A percentile compares a stretch with the other conserved stretches of the same genome.
These are phyloP conservation scores for Conops quadrifasciatus DNA, from an alignment of 2,888 invertebrate species.

Conservation along the genomic window DNA sequence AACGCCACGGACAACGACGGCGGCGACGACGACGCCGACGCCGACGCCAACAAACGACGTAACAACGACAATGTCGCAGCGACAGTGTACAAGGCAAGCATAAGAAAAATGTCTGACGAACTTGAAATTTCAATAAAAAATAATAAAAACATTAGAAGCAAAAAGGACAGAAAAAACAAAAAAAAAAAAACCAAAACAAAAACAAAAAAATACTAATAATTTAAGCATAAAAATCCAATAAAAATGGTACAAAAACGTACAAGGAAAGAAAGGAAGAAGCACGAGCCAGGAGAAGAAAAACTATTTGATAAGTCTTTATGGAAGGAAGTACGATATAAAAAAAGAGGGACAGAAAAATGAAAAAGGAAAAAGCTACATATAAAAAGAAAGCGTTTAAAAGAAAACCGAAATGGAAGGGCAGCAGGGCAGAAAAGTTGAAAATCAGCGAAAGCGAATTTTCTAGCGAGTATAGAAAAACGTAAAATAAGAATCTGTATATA, in stretches of 20 bases:
- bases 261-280: no score
- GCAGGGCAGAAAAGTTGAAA: slow-evolving; percentile 17
- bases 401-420: not conserved
- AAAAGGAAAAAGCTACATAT: not conserved
- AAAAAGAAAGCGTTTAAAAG: not conserved
- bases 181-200: slow-evolving; percentile 4
- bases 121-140: slow-evolving; percentile 42
- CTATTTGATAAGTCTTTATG: no score
- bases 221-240: slow-evolving; percentile 13
- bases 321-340: no score
- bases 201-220: slow-evolving; percentile 6
- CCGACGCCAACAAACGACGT: no score
- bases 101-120: slow-evolving; percentile 42
- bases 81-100: slow-evolving; percentile 11
- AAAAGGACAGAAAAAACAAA: slow-evolving; percentile 28
- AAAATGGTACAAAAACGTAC: slow-evolving; percentile 18
- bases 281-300: no score
- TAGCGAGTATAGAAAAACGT: slow-evolving; percentile 13
- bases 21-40: slow-evolving; percentile 12
- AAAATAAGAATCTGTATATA: slow-evolving; percentile 34
- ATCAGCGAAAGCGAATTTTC: slow-evolving; percentile 28
- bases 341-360: not conserved
- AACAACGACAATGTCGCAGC: slow-evolving; percentile 23
- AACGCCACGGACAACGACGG: not conserved
- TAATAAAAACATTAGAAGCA: slow-evolving; percentile 38